A percentile compares a stretch with the other conserved stretches of the same genome.
phyloP scores from a whole-genome alignment of 2,888 invertebrate genomes.

The Athalia rosae region DNA sequence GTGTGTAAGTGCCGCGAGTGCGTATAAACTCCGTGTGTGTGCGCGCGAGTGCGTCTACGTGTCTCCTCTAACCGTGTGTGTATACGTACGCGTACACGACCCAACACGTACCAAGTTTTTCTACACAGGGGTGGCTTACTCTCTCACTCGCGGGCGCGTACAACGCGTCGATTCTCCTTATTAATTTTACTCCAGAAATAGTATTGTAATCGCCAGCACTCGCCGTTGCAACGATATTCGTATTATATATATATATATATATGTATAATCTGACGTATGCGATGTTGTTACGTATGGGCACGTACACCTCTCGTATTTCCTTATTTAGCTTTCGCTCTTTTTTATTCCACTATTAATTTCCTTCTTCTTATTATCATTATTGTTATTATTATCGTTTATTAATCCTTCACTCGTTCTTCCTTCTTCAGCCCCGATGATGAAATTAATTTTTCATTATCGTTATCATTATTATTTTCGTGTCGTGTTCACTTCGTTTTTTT shows the following conservation, averaged over 20 bases:
- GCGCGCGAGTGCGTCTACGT: slow-evolving; percentile 47
- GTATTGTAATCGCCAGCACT: too few species aligned
- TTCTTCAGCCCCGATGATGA: too few species aligned
- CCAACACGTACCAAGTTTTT: not conserved
- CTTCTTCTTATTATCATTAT: too few species aligned
- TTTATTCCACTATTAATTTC: not conserved
- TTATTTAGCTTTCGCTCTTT: not conserved
- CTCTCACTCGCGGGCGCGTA: slow-evolving; percentile 38
- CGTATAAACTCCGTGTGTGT: slow-evolving; percentile 49
- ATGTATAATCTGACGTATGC: too few species aligned
- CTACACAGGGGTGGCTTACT: slow-evolving; percentile 19
- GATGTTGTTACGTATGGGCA: too few species aligned
- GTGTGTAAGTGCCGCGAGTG: slow-evolving; percentile 25
- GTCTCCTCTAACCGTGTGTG: not conserved
- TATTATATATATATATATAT: too few species aligned
- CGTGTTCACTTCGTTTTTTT: not conserved
- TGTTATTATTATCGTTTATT: too few species aligned
- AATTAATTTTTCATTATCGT: too few species aligned
- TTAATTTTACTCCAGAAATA: slow-evolving; percentile 16
- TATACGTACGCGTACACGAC: slow-evolving; percentile 23
- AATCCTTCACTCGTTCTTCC: too few species aligned
- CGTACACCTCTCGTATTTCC: not conserved
- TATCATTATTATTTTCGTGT: not conserved
- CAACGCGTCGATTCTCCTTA: slow-evolving; percentile 33
- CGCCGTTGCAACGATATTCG: too few species aligned